Conservation (phyloP, 35 echinoderm and acorn worm species). For the Lytechinus variegatus region DNA sequence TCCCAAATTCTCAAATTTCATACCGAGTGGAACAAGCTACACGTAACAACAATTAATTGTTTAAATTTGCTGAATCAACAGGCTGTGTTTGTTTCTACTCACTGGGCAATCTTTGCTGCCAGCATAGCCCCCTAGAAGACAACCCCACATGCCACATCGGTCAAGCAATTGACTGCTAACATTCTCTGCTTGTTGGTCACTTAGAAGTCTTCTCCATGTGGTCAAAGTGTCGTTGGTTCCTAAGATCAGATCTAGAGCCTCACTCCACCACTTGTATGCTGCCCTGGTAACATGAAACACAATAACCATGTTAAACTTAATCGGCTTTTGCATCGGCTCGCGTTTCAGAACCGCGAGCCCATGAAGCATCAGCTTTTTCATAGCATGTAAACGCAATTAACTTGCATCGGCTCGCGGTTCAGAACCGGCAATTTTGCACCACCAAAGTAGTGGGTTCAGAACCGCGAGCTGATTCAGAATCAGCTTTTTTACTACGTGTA, state of each 20-base stretch:
- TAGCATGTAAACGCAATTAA: too few relatives aligned
- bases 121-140: constrained; percentile 88
- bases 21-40: too few relatives aligned
- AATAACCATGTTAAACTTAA: not conserved
- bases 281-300: constrained; percentile 58
- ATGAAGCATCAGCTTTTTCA: too few relatives aligned
- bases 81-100: not conserved
- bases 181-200: constrained; percentile 59
- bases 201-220: constrained; percentile 81
- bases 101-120: constrained; percentile 96
- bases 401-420: too few relatives aligned
- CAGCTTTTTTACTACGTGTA: too few relatives aligned
- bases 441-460: too few relatives aligned
- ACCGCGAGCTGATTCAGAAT: too few relatives aligned
- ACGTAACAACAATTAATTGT: too few relatives aligned
- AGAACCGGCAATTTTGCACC: too few relatives aligned
- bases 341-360: too few relatives aligned
- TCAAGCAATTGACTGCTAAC: constrained; percentile 79
- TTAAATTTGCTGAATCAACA: not conserved
- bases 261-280: constrained; percentile 92
- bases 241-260: constrained; percentile 85
- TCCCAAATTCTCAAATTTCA: too few relatives aligned
- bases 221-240: constrained; percentile 75
- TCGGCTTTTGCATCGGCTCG: not conserved
- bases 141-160: constrained; percentile 96